Percentiles rank a stretch among this genome's conserved stretches.
phyloP scores from a whole-genome alignment of 2,888 invertebrate genomes.

The Carterocephalus palaemon region DNA sequence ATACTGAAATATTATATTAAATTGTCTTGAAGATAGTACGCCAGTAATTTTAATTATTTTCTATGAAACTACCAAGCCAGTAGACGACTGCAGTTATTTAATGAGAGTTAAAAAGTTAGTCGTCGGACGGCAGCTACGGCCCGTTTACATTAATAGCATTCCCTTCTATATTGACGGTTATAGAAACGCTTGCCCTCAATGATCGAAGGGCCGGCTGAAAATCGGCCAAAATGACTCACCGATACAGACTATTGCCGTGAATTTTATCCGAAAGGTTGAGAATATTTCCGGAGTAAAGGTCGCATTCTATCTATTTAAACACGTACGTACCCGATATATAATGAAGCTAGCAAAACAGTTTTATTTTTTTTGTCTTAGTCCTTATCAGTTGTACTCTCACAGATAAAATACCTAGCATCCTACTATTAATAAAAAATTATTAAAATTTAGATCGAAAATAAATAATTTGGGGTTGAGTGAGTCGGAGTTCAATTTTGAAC shows the following conservation, averaged over 20 bases:
- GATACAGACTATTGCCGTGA: conserved; percentile 7
- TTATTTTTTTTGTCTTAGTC: background rate
- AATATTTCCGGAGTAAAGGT: conserved; percentile 18
- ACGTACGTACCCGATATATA: background rate
- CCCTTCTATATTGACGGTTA: conserved; percentile 27
- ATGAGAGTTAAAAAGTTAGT: background rate
- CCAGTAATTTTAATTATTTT: no score
- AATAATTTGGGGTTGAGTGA: no score
- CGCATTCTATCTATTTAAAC: conserved; percentile 5
- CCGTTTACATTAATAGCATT: conserved; percentile 16
- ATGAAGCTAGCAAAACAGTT: background rate
- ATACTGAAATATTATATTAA: no score
- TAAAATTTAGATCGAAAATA: no score
- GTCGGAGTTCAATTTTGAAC: no score
- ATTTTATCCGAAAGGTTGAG: conserved; percentile 12
- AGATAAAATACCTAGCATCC: no score
- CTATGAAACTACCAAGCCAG: background rate
- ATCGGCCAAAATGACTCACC: conserved; percentile 25
- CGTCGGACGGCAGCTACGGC: conserved; percentile 7
- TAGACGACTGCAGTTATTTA: background rate
- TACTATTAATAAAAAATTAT: no score
- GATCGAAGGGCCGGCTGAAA: conserved; percentile 30
- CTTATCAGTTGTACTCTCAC: no score
- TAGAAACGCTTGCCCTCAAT: conserved; percentile 26
- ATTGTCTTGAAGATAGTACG: no score